Base-by-base conservation (phyloP, 2,113 vertebrate genomes). In the Trematomus loennbergii region DNA sequence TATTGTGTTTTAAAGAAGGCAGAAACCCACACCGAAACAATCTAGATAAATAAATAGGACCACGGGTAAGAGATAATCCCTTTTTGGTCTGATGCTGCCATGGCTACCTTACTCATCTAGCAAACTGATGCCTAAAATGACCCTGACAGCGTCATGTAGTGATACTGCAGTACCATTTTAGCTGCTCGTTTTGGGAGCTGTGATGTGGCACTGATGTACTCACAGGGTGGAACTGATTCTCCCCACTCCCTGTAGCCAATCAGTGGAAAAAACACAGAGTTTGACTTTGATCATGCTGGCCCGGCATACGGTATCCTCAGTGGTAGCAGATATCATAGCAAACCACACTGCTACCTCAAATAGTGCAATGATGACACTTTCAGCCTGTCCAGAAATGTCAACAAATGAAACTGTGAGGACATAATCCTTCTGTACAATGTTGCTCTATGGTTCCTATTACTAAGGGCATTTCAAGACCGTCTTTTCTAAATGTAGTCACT, bases 201-300 rank as follows among this genome's bases (percentile, higher is more conserved):
- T 61, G 43, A 65, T 76, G 64, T 59, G 45, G 9, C 63, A 72
- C n/a, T 57, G 60, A 79, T 66, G 55, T 22, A 49, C n/a, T 52
- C 5, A 10, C 15, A 66, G 43, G 49, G 55, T 55, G 49, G 8
- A 61, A 57, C n/a, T 49, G 58, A 70, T 48, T 52, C 45, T 46
- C 48, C 36, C 12, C 46, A 67, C 25, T 49, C 11, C 45, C 61
- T 52, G 54, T 16, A 46, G 60, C 29, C 43, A 18, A 59, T 71
- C 15, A 2, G 36, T 74, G 25, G 40, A 59, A 72, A 72, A 50
- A 45, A 52, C 33, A 52, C 17, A 17, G 43, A 63, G 12, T 46
- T 36, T 9, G 40, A 75, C 53, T 83, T 79, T 63, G 72, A 16
- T 66, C 50, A 48, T 64, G 60, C 25, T 79, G 20, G 22, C n/a